Base-by-base conservation (phyloP, 2,113 vertebrate species). In the Talpa occidentalis region DNA sequence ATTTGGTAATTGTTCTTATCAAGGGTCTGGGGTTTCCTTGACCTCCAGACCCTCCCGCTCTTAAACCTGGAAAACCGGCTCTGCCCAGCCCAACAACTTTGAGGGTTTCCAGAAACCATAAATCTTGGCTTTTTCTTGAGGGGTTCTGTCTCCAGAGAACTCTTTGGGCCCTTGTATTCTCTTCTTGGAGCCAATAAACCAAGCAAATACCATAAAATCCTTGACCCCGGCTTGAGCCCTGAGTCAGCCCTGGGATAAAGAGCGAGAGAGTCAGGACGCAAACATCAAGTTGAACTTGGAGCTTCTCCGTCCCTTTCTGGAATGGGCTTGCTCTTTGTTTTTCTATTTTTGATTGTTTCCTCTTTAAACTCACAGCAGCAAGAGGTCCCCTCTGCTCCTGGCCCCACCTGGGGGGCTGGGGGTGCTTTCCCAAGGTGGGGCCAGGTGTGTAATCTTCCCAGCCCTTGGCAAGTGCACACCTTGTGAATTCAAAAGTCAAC, bases 401-500 rank as follows among this genome's bases (percentile, higher is more conserved):
- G 26, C 26, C 49, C 73, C 15, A 10, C 52, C 77, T 24, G 24
- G 21, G 47, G 35, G 21, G 14, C 80, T 9, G 11, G 44, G 14
- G 72, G 49, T 87, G 90, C 90, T 92, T 97, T 97, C 88, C 76
- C 47, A 96, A 95, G 96, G 96, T 21, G 92, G 86, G 92, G n/a
- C 90, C 59, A 9, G 67, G 87, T 70, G 62, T 85, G 73, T 47
- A 83, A 94, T 89, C 32, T 44, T 62, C 69, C n/a, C 5, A 6
- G 54, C 89, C 70, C 95, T 93, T 93, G 93, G 89, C 66, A 49
- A 70, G 35, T 42, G 73, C 78, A 92, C 73, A 95, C 90, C 94
- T 96, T 94, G 77, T 97, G 96, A 97, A 96, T 78, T 72, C 52
- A 47, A 96, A 96, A 97, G 96, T 97, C 95, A 97, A 97, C 54